Conservation (phyloP, 2,888 invertebrate genomes). For the Lepidocyrtinus sp. region DNA sequence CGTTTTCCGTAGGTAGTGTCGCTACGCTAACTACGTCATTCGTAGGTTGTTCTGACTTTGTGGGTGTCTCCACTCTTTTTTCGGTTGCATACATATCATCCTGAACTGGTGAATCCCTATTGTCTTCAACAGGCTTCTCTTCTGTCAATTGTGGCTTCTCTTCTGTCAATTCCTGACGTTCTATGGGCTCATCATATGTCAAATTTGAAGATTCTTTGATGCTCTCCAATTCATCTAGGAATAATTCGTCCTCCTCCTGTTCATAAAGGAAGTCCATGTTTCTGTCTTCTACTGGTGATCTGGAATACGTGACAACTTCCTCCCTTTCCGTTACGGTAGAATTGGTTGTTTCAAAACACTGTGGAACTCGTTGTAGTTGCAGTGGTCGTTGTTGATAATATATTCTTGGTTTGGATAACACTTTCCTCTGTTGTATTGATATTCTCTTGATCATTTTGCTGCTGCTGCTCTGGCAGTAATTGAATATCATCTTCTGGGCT, state of each 20-base stretch:
- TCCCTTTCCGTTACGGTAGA: conserved; percentile 1
- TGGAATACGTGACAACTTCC: not conserved
- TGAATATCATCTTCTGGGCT: not conserved
- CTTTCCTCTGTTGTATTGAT: no score
- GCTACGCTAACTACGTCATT: no score
- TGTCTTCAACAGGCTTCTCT: not conserved
- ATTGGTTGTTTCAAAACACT: not conserved
- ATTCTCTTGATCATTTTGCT: no score
- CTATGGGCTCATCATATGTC: not conserved
- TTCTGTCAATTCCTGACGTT: not conserved
- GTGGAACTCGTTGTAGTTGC: conserved; percentile 2
- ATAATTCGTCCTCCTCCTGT: conserved; percentile 18
- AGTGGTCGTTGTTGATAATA: not conserved
- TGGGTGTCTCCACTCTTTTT: not conserved
- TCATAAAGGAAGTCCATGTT: conserved; percentile 32
- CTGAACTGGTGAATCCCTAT: not conserved
- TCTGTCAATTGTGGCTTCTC: no score
- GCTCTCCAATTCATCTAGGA: not conserved
- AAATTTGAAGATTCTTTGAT: not conserved
- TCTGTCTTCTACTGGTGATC: conserved; percentile 2
- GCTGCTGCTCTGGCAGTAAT: no score
- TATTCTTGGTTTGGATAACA: no score
- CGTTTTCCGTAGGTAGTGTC: not conserved
- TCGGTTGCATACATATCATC: not conserved
- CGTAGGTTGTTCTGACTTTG: not conserved